Percentiles rank a stretch among this genome's conserved stretches.
Conservation (phyloP, 2,113 vertebrate genomes). For the Bettongia penicillata region DNA sequence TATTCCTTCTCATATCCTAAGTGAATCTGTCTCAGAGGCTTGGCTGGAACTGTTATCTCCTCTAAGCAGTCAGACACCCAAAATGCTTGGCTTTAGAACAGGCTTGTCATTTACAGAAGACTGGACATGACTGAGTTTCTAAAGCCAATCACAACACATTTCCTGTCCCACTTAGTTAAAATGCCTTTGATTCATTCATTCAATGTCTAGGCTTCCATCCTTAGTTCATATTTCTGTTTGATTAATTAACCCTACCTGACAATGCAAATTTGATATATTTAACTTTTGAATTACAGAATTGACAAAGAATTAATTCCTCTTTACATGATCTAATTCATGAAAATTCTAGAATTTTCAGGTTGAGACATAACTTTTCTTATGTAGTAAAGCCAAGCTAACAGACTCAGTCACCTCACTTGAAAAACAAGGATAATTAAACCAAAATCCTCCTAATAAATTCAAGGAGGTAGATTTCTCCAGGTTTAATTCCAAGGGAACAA, state of each 20-base stretch:
- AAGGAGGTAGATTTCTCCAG: neutral
- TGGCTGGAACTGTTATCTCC: neutral
- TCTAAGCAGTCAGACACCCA: neutral
- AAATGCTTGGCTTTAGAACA: neutral
- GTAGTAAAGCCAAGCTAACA: neutral
- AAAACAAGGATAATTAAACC: neutral
- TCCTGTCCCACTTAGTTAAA: neutral
- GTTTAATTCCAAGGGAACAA: neutral
- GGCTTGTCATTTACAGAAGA: neutral
- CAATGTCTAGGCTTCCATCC: neutral
- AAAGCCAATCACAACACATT: neutral
- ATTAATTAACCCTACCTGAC: neutral
- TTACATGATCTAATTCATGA: neutral
- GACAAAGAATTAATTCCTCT: neutral
- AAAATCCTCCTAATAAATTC: neutral
- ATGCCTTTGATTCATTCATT: neutral
- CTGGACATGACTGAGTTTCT: neutral
- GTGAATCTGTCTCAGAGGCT: neutral
- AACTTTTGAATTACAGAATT: neutral
- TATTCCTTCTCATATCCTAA: neutral
- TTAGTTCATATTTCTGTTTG: neutral
- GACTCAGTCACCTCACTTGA: neutral
- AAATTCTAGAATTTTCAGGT: neutral
- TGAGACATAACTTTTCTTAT: neutral
- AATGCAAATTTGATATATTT: neutral